phyloP scores from a whole-genome alignment of 2,797 vertebrate species.

The Lepidocolaptes lacrymiger region DNA sequence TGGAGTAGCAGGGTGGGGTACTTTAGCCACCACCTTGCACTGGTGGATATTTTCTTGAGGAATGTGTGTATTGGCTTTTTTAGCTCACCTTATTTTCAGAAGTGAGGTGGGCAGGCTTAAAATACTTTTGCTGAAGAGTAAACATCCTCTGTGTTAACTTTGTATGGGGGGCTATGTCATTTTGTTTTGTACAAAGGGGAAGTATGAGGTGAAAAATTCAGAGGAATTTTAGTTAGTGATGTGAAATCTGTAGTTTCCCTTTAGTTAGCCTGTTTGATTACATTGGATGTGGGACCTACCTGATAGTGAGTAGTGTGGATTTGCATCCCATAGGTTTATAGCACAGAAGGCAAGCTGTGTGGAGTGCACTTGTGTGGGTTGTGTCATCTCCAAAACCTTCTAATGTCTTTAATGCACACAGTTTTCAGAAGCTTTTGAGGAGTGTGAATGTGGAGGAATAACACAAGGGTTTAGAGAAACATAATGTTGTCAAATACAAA shows the following conservation, averaged over 20 bases:
- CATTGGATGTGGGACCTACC: rapidly evolving
- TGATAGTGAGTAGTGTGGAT: neutral
- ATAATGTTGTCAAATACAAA: neutral
- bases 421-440: neutral
- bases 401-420: rapidly evolving
- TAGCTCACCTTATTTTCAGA: neutral
- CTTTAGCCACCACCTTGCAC: neutral
- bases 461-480: neutral
- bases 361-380: neutral
- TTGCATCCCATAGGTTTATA: neutral
- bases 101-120: neutral
- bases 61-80: neutral
- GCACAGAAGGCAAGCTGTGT: neutral
- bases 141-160: neutral
- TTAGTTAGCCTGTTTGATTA: neutral
- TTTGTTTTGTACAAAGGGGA: neutral
- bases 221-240: neutral
- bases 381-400: neutral
- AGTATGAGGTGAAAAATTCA: neutral
- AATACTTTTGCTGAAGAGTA: neutral
- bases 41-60: neutral
- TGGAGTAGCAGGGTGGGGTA: neutral
- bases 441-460: neutral
- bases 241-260: neutral
- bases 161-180: neutral